Percentiles rank a stretch among this genome's conserved stretches.
Evolutionary conservation across 1,140 invertebrate species (phyloP).

Genomic region (Drosophila erecta): DNA sequence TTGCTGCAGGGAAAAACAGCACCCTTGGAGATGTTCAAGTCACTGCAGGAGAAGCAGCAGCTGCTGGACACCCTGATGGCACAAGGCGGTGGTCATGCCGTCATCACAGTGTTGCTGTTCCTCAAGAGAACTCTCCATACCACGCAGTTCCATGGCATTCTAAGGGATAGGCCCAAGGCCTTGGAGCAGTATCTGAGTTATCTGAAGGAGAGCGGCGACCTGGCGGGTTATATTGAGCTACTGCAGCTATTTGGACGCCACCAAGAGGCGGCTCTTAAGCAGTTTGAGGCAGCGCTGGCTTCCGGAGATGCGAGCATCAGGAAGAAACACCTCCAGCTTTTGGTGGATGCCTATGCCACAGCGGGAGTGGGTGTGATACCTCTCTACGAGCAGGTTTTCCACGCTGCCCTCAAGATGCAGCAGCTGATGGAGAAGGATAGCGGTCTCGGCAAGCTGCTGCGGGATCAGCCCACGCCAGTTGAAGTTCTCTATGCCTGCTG

Average conservation of each 20-base stretch:
- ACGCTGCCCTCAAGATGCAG: conserved; percentile 62
- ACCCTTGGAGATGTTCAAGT: conserved; percentile 86
- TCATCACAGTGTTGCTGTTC: conserved; percentile 86
- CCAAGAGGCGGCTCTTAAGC: conserved; percentile 86
- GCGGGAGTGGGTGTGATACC: conserved; percentile 64
- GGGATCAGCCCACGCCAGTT: conserved; percentile 57
- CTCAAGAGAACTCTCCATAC: conserved; percentile 86
- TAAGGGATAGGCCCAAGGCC: conserved; percentile 85
- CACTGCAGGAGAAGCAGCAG: conserved; percentile 86
- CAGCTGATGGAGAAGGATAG: conserved; percentile 64
- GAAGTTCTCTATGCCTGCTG: conserved; percentile 79
- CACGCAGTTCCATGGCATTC: conserved; percentile 85
- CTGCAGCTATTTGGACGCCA: conserved; percentile 86
- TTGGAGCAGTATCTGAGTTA: conserved; percentile 87
- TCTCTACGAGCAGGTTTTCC: conserved; percentile 72
- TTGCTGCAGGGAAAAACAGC: conserved; percentile 85
- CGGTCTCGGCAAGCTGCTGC: conserved; percentile 15
- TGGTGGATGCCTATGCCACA: conserved; percentile 62
- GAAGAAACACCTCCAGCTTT: conserved; percentile 64
- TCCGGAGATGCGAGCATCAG: conserved; percentile 22
- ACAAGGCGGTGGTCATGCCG: conserved; percentile 87
- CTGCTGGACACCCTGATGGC: conserved; percentile 86
- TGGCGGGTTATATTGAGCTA: conserved; percentile 85
- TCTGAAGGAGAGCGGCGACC: conserved; percentile 85
- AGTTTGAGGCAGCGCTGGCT: conserved; percentile 85